Evolutionary conservation across 2,113 vertebrate genomes (phyloP), one percentile per base, ranked within the genome.

Genomic region (Microcebus murinus): DNA sequence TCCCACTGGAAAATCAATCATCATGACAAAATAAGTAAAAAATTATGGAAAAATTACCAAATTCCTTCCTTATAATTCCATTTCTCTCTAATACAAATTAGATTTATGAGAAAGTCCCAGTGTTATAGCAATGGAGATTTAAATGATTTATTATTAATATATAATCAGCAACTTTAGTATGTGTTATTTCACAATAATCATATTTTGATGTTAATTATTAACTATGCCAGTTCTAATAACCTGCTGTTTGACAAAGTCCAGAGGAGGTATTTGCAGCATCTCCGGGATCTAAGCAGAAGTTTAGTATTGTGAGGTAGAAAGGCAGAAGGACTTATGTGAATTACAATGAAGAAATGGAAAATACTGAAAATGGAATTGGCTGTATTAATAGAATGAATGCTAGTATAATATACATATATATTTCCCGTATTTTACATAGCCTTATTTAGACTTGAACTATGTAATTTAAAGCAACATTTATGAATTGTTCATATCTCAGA

Each of bases 181-280:
- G 9, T 48, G 21, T 73, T 15, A 68, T 65, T 93, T 93, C 15
- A 85, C 57, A 96, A 29, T 63, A 52, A 73, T 94, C 14, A 5
- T 76, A 45, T 90, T 65, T 85, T 27, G 55, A 88, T 77, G 45
- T 80, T 74, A 76, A 86, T 95, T 59, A 71, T 92, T 88, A 91
- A 70, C 17, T 79, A 34, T 65, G 3, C 1, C 57, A 21, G 0
- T 67, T 67, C 27, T 87, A 80, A 57, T 80, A 90, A 95, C 73
- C 8, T 21, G 0, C 34, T 87, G 17, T 27, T 73, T 91, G 63
- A 70, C 31, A 50, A 93, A 93, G 15, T 67, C 55, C 42, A 61
- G 48, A 67, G 25, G 45, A 83, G 39, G n/a, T 52, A 59, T 25
- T 82, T 42, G 0, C 3, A 34, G 14, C 0, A 65, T 71, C 8